phyloP scores from a whole-genome alignment of 2,888 invertebrate genomes.

The Blomia tropicalis region DNA sequence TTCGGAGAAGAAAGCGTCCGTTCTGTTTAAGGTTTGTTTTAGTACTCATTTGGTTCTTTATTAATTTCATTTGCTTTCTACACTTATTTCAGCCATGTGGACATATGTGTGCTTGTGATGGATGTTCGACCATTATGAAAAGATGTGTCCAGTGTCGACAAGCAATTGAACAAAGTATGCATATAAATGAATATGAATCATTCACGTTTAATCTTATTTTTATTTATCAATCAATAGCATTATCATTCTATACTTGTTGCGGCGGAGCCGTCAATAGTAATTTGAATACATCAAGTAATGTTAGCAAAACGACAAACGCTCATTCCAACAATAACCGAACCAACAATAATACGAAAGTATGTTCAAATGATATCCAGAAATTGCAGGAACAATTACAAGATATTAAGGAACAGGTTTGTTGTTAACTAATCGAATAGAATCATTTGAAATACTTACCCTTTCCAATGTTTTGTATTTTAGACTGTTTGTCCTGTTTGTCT shows the following conservation, averaged over 20 bases:
- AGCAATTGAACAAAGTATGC: constrained; percentile 49
- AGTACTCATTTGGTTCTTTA: no score
- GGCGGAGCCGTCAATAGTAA: constrained; percentile 36
- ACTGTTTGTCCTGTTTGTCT: constrained; percentile 96
- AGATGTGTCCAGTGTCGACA: constrained; percentile 89
- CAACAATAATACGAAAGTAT: neutral
- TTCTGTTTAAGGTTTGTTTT: constrained; percentile 52
- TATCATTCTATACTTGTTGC: constrained; percentile 45
- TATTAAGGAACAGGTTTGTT: constrained; percentile 65
- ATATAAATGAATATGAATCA: neutral
- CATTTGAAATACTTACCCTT: neutral
- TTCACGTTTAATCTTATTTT: neutral
- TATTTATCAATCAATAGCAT: constrained; percentile 18
- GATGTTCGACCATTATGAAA: constrained; percentile 82
- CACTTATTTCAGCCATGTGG: constrained; percentile 51
- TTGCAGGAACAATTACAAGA: constrained; percentile 86
- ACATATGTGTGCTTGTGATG: constrained; percentile 74
- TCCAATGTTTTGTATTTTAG: constrained; percentile 42
- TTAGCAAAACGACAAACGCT: no score
- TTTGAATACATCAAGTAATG: no score
- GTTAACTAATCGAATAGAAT: neutral
- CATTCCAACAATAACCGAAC: neutral
- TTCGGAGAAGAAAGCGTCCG: constrained; percentile 76
- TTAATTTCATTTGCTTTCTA: neutral
- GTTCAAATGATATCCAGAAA: constrained; percentile 61